These are phyloP conservation scores for Thaleichthys pacificus DNA, from an alignment of 2,797 vertebrate genomes.

Conservation along the genomic window DNA sequence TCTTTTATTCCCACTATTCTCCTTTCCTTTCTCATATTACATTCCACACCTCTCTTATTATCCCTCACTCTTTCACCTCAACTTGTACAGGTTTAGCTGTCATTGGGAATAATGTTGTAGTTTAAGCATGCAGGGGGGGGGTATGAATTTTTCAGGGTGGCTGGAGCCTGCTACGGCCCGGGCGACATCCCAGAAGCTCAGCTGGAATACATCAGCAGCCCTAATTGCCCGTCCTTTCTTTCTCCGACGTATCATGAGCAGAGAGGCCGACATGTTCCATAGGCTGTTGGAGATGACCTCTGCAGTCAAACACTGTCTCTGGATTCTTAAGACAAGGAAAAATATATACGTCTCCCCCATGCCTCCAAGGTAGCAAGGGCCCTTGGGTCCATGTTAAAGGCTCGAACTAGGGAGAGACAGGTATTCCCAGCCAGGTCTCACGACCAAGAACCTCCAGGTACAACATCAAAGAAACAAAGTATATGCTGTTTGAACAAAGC, in stretches of 20 bases:
- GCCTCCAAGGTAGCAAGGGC: not conserved
- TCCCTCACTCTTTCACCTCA: conserved; percentile 18
- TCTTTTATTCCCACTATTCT: not conserved
- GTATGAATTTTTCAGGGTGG: conserved; percentile 48
- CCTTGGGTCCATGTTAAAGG: not conserved
- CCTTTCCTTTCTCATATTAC: not conserved
- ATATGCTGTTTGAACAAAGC: no score
- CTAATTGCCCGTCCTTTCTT: conserved; percentile 53
- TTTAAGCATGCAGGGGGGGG: conserved; percentile 42
- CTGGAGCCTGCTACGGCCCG: conserved; percentile 39
- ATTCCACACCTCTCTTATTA: conserved; percentile 14
- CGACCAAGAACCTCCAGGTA: not conserved
- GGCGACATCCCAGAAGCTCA: conserved; percentile 40
- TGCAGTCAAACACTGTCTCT: conserved; percentile 30
- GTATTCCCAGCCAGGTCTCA: not conserved
- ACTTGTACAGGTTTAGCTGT: conserved; percentile 36
- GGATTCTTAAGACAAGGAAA: conserved; percentile 51
- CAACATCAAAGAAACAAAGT: no score
- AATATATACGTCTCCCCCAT: not conserved
- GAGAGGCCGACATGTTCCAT: conserved; percentile 34
- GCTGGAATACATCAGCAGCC: conserved; percentile 56
- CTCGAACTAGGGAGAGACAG: not conserved
- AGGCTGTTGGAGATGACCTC: conserved; percentile 44
- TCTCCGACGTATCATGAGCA: conserved; percentile 43
- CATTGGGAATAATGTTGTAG: conserved; percentile 49